Percentiles rank a stretch among this genome's conserved stretches.
These are phyloP conservation scores for Cercopithecus diana DNA, from an alignment of 2,797 vertebrate genomes.

Conservation along the genomic window DNA sequence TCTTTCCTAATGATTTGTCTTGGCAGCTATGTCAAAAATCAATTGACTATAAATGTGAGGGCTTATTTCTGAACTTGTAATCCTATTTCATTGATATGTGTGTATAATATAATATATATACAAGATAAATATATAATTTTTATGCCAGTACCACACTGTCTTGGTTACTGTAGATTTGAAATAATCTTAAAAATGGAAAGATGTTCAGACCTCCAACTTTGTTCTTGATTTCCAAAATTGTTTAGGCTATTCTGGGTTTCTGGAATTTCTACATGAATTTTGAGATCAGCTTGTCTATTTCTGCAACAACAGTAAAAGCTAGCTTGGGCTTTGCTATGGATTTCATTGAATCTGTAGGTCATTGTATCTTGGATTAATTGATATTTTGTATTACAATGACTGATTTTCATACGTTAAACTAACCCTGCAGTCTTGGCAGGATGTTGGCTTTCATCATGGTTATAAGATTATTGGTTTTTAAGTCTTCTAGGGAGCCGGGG, in stretches of 20 bases:
- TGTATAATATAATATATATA: neutral
- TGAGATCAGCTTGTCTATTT: neutral
- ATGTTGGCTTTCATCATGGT: neutral
- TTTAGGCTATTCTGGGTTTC: neutral
- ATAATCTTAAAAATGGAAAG: neutral
- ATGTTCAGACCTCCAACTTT: neutral
- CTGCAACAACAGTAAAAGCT: neutral
- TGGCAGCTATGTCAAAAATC: neutral
- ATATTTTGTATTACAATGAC: neutral
- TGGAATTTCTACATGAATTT: neutral
- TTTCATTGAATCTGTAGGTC: neutral
- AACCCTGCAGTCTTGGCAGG: neutral
- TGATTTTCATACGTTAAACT: neutral
- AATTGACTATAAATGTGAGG: neutral
- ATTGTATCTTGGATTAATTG: neutral
- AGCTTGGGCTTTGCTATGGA: neutral
- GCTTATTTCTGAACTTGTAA: neutral
- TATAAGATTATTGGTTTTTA: neutral
- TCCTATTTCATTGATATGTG: neutral
- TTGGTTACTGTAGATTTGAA: neutral
- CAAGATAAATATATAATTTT: neutral
- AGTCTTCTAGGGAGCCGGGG: neutral
- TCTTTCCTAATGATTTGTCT: neutral
- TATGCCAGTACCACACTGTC: neutral
- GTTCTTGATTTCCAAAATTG: neutral